Conservation (phyloP, 2,113 vertebrate genomes). For the Trogon surrucura region DNA sequence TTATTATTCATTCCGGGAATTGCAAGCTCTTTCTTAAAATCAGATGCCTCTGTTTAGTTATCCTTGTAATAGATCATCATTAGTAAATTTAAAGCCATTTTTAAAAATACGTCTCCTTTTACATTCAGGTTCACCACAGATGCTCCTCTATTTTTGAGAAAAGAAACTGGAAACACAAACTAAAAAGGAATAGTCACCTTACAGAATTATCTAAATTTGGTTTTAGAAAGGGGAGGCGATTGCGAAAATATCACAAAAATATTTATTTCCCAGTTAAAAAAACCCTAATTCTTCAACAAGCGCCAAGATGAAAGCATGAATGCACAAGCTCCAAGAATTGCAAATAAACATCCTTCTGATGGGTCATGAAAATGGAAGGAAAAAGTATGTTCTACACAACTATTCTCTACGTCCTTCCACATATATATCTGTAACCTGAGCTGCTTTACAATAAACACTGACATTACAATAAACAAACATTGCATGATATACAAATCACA, state of each 20-base stretch:
- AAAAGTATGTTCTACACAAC: constrained; percentile 10
- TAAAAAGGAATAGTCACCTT: background rate
- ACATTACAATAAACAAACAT: constrained; percentile 38
- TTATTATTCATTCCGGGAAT: background rate
- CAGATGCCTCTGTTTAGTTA: background rate
- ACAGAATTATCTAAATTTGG: background rate
- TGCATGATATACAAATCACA: constrained; percentile 18
- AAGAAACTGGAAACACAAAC: background rate
- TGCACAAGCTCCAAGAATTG: background rate
- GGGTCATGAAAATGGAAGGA: background rate
- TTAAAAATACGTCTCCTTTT: background rate
- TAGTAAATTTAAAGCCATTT: background rate
- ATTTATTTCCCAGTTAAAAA: background rate
- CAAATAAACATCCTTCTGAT: background rate
- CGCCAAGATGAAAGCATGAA: background rate
- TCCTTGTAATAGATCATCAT: background rate
- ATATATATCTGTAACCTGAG: background rate
- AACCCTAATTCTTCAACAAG: background rate
- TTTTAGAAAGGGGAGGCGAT: background rate
- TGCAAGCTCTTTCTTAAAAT: background rate
- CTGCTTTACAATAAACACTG: constrained; percentile 39
- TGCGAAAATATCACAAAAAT: background rate
- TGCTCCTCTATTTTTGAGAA: background rate
- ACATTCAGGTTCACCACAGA: background rate
- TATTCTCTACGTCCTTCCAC: constrained; percentile 1